phyloP scores from a whole-genome alignment of 2,797 vertebrate genomes.

The Delichon dasypus region DNA sequence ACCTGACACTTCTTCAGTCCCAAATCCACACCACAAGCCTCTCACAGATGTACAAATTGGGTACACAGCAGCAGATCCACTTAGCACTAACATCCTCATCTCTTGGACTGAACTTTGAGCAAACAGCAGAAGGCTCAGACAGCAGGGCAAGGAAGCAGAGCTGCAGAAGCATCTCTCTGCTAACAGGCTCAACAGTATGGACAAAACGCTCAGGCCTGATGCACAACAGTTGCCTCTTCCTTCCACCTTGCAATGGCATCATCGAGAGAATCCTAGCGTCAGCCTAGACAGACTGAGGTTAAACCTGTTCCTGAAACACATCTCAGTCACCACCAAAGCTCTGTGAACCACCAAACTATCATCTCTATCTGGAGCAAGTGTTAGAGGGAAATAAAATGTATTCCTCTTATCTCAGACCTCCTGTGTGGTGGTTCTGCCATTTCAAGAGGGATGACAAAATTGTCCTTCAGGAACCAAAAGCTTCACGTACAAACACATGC shows the following conservation, averaged over 20 bases:
- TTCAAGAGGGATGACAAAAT: not conserved
- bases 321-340: not conserved
- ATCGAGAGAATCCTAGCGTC: not conserved
- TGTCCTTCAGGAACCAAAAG: not conserved
- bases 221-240: not conserved
- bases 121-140: not conserved
- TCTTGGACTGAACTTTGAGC: not conserved
- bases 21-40: not conserved
- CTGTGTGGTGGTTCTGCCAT: fast-evolving
- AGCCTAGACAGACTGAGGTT: not conserved
- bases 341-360: not conserved
- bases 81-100: not conserved
- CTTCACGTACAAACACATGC: not conserved
- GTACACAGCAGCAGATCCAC: not conserved
- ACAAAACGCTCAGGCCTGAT: not conserved
- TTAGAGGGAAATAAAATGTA: not conserved
- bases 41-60: not conserved
- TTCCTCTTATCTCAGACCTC: not conserved
- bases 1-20: not conserved
- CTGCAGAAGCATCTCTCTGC: not conserved
- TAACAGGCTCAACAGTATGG: not conserved
- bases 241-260: not conserved
- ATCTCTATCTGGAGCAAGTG: not conserved
- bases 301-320: not conserved
- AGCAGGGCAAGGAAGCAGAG: not conserved